A percentile compares a stretch with the other conserved stretches of the same genome.
Conservation (phyloP, 2,113 vertebrate species). For the Tachysurus vachellii region DNA sequence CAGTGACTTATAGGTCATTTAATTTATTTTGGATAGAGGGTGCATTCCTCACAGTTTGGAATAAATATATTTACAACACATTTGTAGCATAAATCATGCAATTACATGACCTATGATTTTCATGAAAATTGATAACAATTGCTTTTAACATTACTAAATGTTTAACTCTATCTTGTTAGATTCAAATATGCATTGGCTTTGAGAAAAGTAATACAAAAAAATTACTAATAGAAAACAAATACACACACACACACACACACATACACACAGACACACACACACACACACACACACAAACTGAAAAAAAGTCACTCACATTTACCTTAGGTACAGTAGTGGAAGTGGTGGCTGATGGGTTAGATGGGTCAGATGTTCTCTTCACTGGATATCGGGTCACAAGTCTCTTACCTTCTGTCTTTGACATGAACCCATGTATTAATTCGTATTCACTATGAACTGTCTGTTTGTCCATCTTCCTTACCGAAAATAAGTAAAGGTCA, state of each 20-base stretch:
- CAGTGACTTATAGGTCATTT: neutral
- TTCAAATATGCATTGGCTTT: neutral
- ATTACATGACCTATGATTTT: neutral
- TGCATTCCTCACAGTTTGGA: neutral
- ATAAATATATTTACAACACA: neutral
- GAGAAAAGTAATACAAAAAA: neutral
- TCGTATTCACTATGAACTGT: neutral
- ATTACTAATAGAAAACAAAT: neutral
- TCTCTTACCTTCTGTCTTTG: neutral
- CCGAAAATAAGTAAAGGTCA: neutral
- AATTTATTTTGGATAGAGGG: neutral
- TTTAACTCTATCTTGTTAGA: neutral
- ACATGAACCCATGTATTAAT: neutral
- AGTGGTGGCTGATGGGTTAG: no score
- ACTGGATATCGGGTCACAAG: neutral
- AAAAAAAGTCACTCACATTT: neutral
- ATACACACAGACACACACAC: no score
- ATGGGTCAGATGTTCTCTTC: neutral
- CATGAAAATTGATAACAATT: neutral
- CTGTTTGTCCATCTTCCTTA: neutral
- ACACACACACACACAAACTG: neutral
- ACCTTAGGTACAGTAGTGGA: no score
- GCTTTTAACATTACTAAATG: neutral
- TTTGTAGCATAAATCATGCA: neutral
- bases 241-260: no score